Base-by-base conservation (phyloP, 2,888 invertebrate genomes). In the Trimorus sp. region DNA sequence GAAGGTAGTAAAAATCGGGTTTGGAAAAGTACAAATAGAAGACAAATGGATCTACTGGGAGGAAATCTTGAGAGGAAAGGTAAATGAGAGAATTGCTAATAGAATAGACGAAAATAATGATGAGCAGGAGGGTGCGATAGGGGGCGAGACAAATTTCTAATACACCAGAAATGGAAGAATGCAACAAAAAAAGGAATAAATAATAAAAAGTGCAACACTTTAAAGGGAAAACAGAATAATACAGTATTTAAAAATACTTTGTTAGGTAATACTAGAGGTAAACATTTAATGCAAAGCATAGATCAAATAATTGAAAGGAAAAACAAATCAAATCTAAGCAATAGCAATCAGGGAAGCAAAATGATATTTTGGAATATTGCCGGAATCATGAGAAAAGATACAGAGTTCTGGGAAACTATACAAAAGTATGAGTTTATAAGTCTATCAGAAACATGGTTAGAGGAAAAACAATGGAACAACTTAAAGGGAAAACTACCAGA, bases 401-500 rank as follows among this genome's bases (percentile, higher is more conserved):
- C 38, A 38, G 82, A 85, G 1, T 82, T 84, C 14, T 84, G 83
- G 75, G 48, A 77, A 1, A 69, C 36, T 26, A 7, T 86, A 12
- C 70, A 60, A 8, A 51, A 58, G 5, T 82, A 51, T 51, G 83
- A 85, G 3, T 84, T 77, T 1, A 49, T 84, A 16, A 62, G 71
- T 7, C 8, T 85, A 53, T 45, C 42, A 5, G 83, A 84, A 49
- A 85, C 84, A 4, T 84, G 85, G 85, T 4, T 83, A n/a, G 83
- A 79, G 7, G 82, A 83, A 49, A 84, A 84, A 14, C 56, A 38
- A 0, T 84, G 84, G 82, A 54, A 56, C 65, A 15, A 9, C 12
- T 76, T 7, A 78, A 49, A 12, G 11, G 16, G 0, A 75, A 40
- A 11, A 14, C n/a, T 85, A 3, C 58, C 82, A 2, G 53, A 65